A percentile compares a stretch with the other conserved stretches of the same genome.
phyloP scores from a whole-genome alignment of 2,113 vertebrate genomes.

The Cichladusa arquata region DNA sequence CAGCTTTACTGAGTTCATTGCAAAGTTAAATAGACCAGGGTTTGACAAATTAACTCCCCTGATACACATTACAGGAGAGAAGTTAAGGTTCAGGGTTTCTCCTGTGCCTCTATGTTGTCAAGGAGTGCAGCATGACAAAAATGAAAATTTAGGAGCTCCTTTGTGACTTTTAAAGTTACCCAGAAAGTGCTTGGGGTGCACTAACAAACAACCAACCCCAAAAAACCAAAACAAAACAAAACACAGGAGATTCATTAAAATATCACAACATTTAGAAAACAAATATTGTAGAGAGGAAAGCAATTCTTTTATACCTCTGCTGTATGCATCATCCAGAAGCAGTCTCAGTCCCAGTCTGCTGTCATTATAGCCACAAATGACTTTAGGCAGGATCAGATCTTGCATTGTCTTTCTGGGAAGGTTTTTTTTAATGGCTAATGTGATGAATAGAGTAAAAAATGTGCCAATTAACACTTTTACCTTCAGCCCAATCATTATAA shows the following conservation, averaged over 20 bases:
- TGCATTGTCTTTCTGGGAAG: not conserved
- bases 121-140: not conserved
- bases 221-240: too few relatives aligned
- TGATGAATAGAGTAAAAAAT: not conserved
- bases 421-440: not conserved
- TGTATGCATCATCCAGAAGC: not conserved
- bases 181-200: not conserved
- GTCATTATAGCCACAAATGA: not conserved
- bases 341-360: not conserved
- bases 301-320: not conserved
- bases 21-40: not conserved
- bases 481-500: not conserved
- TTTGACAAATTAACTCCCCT: not conserved
- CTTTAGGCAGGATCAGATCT: not conserved
- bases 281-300: not conserved
- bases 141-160: not conserved
- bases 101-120: not conserved
- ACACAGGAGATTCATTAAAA: not conserved
- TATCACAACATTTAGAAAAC: not conserved
- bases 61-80: not conserved
- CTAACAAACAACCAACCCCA: too few relatives aligned
- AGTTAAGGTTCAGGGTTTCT: not conserved
- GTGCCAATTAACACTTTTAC: not conserved
- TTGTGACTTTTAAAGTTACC: not conserved
- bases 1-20: not conserved